Evolutionary conservation across 2,888 invertebrate species (phyloP).

Genomic region (Artemia sp.): DNA sequence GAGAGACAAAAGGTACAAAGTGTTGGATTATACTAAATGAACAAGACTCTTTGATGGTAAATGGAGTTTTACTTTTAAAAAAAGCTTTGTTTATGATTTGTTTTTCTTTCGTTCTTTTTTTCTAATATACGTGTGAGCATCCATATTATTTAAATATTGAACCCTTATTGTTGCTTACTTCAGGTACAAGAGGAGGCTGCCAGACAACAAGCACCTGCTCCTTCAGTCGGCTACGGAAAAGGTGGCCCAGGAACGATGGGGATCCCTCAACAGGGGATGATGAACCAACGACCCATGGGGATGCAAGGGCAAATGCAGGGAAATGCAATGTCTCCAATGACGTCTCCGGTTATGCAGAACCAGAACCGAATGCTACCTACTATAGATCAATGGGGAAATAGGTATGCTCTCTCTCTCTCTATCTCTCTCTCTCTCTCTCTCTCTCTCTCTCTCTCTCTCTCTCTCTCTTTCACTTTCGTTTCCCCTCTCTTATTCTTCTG

Average conservation of each 20-base stretch:
- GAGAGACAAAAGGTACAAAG: no score
- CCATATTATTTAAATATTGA: no score
- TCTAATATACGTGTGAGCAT: no score
- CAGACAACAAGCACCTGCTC: constrained; percentile 66
- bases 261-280: constrained; percentile 26
- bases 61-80: no score
- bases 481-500: no score
- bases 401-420: neutral
- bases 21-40: no score
- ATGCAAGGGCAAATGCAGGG: constrained; percentile 24
- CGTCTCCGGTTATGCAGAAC: constrained; percentile 4
- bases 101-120: no score
- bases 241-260: constrained; percentile 38
- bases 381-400: constrained; percentile 14
- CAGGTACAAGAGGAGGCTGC: constrained; percentile 79
- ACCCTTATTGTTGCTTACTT: neutral
- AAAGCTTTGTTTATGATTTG: no score
- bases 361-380: constrained; percentile 7
- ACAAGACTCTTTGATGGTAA: no score
- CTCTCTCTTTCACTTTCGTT: no score
- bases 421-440: no score
- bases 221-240: constrained; percentile 53
- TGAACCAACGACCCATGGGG: constrained; percentile 29
- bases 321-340: constrained; percentile 24
- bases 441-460: no score